phyloP scores from a whole-genome alignment of 2,797 vertebrate species.

The Percopsis omiscomaycus region DNA sequence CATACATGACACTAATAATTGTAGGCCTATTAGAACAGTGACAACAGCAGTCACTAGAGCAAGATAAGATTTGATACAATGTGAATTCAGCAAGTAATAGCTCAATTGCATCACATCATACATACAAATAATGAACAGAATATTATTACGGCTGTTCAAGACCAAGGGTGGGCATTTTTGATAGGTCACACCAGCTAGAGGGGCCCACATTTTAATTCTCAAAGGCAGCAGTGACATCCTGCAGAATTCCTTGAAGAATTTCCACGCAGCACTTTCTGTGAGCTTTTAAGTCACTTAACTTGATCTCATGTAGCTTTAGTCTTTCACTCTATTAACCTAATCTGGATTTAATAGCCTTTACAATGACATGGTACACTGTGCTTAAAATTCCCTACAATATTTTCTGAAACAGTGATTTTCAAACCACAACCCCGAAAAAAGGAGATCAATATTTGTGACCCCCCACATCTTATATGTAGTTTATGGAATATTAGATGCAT shows the following conservation, averaged over 20 bases:
- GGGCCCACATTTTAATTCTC: conserved; percentile 31
- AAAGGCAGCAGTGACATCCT: conserved; percentile 23
- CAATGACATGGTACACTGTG: not conserved
- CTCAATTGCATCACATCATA: too few species aligned
- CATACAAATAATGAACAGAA: too few species aligned
- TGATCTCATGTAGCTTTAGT: conserved; percentile 27
- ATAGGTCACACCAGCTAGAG: too few species aligned
- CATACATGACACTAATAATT: too few species aligned
- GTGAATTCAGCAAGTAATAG: too few species aligned
- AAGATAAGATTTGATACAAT: too few species aligned
- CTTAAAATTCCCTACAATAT: not conserved
- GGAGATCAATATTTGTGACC: too few species aligned
- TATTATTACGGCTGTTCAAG: conserved; percentile 9
- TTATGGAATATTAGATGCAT: too few species aligned
- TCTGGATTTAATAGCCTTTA: conserved; percentile 22
- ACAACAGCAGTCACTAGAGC: too few species aligned
- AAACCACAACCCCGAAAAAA: not conserved
- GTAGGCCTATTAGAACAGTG: too few species aligned
- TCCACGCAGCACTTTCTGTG: conserved; percentile 23
- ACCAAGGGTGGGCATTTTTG: conserved; percentile 4
- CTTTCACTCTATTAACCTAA: conserved; percentile 32
- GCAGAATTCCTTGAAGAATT: conserved; percentile 42
- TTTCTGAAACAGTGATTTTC: not conserved
- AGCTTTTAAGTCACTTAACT: conserved; percentile 32
- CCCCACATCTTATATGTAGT: too few species aligned